Conservation (phyloP, 2,113 vertebrate genomes). For the Erpornis zantholeuca region DNA sequence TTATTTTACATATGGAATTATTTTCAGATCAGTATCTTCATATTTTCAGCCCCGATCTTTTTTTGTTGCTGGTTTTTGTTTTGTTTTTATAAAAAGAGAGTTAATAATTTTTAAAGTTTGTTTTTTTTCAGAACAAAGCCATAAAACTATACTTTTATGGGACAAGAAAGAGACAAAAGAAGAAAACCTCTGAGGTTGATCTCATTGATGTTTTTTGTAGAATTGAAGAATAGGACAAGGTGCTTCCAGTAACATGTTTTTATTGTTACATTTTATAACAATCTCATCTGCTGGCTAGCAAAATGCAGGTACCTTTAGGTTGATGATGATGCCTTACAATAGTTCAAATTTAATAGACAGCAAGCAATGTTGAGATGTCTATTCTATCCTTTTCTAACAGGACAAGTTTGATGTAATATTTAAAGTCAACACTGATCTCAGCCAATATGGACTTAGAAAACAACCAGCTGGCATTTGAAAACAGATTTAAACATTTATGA, state of each 20-base stretch:
- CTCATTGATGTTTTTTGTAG: background rate
- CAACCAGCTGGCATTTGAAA: background rate
- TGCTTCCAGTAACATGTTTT: background rate
- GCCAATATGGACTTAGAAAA: background rate
- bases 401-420: background rate
- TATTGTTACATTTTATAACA: background rate
- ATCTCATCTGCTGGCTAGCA: background rate
- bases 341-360: background rate
- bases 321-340: background rate
- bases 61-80: background rate
- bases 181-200: background rate
- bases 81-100: background rate
- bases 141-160: background rate
- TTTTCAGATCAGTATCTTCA: background rate
- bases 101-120: background rate
- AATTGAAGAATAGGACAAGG: background rate
- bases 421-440: background rate
- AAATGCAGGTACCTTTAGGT: background rate
- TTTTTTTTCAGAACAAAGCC: background rate
- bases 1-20: background rate
- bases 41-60: background rate
- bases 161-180: background rate
- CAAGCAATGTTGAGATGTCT: background rate
- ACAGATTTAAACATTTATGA: background rate
- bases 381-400: background rate